These are phyloP conservation scores for Mormyrops boulengeri DNA, from an alignment of 2,797 vertebrate genomes.

Conservation along the genomic window DNA sequence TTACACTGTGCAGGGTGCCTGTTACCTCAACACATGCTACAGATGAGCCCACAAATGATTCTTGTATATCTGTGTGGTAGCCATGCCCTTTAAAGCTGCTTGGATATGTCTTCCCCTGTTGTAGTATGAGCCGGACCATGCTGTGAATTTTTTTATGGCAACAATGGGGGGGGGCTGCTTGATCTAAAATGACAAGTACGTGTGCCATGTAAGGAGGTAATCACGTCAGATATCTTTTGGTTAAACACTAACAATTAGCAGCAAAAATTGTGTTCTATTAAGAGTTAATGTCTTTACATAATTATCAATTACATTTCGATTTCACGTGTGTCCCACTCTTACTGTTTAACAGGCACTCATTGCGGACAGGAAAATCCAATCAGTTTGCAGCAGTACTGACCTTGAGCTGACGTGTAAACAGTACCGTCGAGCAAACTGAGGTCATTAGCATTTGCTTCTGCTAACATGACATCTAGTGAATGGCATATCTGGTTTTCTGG, in stretches of 20 bases:
- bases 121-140: background rate
- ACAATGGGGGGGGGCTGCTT: background rate
- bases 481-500: background rate
- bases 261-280: conserved; percentile 6
- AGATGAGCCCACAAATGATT: background rate
- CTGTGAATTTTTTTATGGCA: background rate
- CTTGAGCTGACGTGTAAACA: background rate
- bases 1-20: background rate
- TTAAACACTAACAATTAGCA: conserved; percentile 4
- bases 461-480: background rate
- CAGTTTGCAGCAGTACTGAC: background rate
- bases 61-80: background rate
- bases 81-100: background rate
- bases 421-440: background rate
- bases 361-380: conserved; percentile 6
- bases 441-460: background rate
- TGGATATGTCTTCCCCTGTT: background rate
- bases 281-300: conserved; percentile 13
- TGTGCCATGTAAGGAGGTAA: background rate
- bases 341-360: background rate
- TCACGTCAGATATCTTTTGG: background rate
- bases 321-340: background rate
- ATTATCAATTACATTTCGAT: conserved; percentile 17
- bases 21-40: background rate
- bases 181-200: conserved; percentile 1